A percentile compares a stretch with the other conserved stretches of the same genome.
phyloP scores from a whole-genome alignment of 2,797 vertebrate genomes.

The Micromesistius poutassou region DNA sequence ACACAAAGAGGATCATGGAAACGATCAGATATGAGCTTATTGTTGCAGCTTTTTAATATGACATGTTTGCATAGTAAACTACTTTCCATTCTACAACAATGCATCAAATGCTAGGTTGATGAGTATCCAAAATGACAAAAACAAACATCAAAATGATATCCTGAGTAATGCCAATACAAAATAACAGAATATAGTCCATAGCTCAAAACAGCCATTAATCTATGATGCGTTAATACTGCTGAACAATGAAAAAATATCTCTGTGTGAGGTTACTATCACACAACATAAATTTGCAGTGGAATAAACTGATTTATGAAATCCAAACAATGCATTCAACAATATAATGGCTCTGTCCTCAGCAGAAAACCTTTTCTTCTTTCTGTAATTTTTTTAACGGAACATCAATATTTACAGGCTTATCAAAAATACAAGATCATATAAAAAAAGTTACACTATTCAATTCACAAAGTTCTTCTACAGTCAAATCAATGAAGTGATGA shows the following conservation, averaged over 20 bases:
- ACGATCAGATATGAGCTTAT: conserved; percentile 39
- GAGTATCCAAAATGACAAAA: conserved; percentile 47
- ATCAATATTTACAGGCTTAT: conserved; percentile 52
- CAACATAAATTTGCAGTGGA: conserved; percentile 13
- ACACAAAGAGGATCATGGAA: conserved; percentile 15
- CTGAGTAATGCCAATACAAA: conserved; percentile 69
- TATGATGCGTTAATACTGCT: conserved; percentile 59
- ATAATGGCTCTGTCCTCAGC: conserved; percentile 10
- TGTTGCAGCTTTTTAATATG: conserved; percentile 45
- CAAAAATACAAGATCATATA: conserved; percentile 16
- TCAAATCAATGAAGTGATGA: conserved; percentile 19
- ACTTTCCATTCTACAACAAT: conserved; percentile 51
- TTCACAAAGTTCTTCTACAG: conserved; percentile 32
- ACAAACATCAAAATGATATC: conserved; percentile 47
- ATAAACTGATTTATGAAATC: too few relatives aligned
- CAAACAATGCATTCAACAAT: conserved; percentile 11
- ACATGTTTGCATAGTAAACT: conserved; percentile 72
- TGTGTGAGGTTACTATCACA: conserved; percentile 28
- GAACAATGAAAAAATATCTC: conserved; percentile 32
- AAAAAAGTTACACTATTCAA: conserved; percentile 1
- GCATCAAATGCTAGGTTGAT: conserved; percentile 36
- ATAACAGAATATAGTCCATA: conserved; percentile 48
- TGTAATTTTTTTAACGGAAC: conserved; percentile 12
- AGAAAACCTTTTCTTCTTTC: conserved; percentile 7
- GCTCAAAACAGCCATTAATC: conserved; percentile 36